phyloP scores from a whole-genome alignment of 2,888 invertebrate species.

The Acleris laterana region DNA sequence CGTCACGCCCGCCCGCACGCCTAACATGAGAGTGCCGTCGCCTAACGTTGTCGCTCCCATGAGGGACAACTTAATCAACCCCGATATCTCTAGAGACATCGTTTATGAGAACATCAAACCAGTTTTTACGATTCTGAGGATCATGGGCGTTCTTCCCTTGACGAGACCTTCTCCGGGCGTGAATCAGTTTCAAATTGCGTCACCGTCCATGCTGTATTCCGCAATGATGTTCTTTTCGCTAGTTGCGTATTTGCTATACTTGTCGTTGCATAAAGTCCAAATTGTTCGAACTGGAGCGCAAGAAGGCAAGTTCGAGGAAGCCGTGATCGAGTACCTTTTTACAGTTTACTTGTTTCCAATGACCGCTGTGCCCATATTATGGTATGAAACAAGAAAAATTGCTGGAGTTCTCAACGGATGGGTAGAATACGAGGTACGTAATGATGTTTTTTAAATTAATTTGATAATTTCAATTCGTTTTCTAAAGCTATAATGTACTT shows the following conservation, averaged over 20 bases:
- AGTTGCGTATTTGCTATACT: slow-evolving; percentile 83
- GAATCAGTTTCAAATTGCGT: slow-evolving; percentile 75
- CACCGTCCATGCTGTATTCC: slow-evolving; percentile 85
- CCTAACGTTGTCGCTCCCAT: slow-evolving; percentile 64
- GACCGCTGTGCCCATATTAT: slow-evolving; percentile 85
- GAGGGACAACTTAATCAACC: slow-evolving; percentile 63
- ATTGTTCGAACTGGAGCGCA: slow-evolving; percentile 78
- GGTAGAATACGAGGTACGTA: slow-evolving; percentile 87
- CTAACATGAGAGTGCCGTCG: slow-evolving; percentile 55
- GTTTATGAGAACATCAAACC: slow-evolving; percentile 78
- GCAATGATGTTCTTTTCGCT: slow-evolving; percentile 76
- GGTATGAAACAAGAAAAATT: slow-evolving; percentile 88
- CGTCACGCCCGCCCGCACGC: slow-evolving; percentile 67
- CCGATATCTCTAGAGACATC: slow-evolving; percentile 66
- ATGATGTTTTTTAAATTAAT: neutral
- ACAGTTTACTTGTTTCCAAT: slow-evolving; percentile 89
- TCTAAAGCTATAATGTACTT: slow-evolving; percentile 35
- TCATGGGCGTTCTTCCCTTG: slow-evolving; percentile 87
- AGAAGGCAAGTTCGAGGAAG: slow-evolving; percentile 89
- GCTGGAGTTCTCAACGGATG: slow-evolving; percentile 86
- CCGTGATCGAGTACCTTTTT: slow-evolving; percentile 90
- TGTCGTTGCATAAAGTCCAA: slow-evolving; percentile 86
- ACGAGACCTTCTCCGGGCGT: slow-evolving; percentile 77
- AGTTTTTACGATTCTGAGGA: slow-evolving; percentile 70
- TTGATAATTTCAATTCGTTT: neutral